Evolutionary conservation across 92 coral and sea anemone genomes (phyloP), one percentile per base, ranked within the genome.

Genomic region (Phymanthus crucifer): DNA sequence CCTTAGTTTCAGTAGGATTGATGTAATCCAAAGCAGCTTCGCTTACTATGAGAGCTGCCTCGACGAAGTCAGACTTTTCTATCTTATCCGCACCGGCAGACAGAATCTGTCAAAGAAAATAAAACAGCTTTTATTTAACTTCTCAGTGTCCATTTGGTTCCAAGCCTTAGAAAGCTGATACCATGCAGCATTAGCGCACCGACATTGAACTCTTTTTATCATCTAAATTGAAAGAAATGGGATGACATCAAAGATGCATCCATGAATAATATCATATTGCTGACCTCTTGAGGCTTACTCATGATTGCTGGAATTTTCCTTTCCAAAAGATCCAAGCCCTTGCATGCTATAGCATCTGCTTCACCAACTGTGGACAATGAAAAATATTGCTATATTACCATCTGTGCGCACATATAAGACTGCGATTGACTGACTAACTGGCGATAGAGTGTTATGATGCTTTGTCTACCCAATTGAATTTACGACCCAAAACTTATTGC

Each of bases 21-120:
- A 85, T 45, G 76, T 75, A 88, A 19, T 88, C 89, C 38, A 74
- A 72, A 40, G 83, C 89, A 70, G 92, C 86, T 65, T 88, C 92
- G 38, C 89, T 80, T 33, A 88, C 80, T 36, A 83, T 77, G 6
- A 88, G 71, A 24, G 86, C 78, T 6, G 83, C 86, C 43, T 88
- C 92, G 68, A 71, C 78, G 26, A 88, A 8, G 14, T 84, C 92
- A 0, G 92, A 88, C 66, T 88, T 87, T 52, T 88, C 92, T 1
- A 88, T 37, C 56, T 81, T 84, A 23, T 77, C 80, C 13, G 32
- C 40, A 24, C 92, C 92, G 66, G 66, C 32, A 10, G 83, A 79
- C 36, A 88, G 13, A 75, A 88, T 40, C 91, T 88, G 17, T 26
- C 29, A 27, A 61, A 61, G 35, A 26, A 61, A 23, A 7, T 33